Evolutionary conservation across 2,888 invertebrate genomes (phyloP), one percentile per base, ranked within the genome.

Genomic region (Ochlodes sylvanus): DNA sequence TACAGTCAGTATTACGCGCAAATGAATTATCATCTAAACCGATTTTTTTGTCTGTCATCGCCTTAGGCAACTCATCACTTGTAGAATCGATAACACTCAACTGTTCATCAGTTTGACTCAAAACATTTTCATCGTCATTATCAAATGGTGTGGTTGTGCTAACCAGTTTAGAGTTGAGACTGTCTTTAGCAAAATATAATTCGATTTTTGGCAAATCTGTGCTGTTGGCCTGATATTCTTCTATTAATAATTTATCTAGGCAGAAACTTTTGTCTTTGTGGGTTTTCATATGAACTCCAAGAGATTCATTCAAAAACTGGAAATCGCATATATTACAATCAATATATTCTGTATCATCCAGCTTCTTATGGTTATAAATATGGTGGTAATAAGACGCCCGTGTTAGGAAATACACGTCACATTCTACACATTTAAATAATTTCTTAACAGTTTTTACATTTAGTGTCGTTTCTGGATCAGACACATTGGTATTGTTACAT

Each of bases 261-360:
- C 71, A 73, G 34, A 88, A 87, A 0, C 79, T 77, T 0, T 44
- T 70, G 0, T 72, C 74, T 42, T 87, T 84, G 44, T 88, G 87
- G 0, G 69, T 70, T 10, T 66, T 75, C 63, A 88, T 79, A 44
- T 89, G 89, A 0, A 70, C 66, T 0, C 77, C 79, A 0, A 89
- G 68, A 2, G 80, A 74, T 17, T 79, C 75, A 0, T 84, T 63
- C 1, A 77, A 69, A 61, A 89, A 87, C 63, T 86, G 88, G 0
- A 87, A 74, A 2, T 80, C 76, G 58, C 89, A 89, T 0, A 88
- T 69, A 55, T 89, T 88, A 60, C 89, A 89, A 9, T 80, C 83
- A 3, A 87, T 88, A 57, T 80, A 88, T 1, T 80, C 76, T n/a
- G 77, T 85, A 0, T 82, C 71, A 9, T 88, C 80, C 3, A 88